Conservation (phyloP, 2,888 invertebrate species). For the Noctua fimbriata region DNA sequence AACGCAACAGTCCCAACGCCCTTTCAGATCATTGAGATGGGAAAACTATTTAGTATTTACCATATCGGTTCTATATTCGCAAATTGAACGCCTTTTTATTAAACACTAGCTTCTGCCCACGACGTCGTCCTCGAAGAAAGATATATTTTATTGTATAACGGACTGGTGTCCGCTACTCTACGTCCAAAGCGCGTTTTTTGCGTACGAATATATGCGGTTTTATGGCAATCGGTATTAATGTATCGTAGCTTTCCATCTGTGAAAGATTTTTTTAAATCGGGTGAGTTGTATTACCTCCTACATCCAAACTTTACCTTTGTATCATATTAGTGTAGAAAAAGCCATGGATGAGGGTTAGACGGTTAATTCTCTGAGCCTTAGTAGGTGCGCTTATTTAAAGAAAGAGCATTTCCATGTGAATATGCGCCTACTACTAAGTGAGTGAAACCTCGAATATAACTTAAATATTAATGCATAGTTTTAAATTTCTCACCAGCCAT, state of each 20-base stretch:
- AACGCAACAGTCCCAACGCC: background rate
- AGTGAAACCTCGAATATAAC: background rate
- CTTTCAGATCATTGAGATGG: background rate
- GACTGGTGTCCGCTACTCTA: background rate
- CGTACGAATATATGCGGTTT: background rate
- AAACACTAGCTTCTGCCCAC: background rate
- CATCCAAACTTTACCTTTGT: background rate
- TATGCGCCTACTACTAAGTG: background rate
- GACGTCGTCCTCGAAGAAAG: too few species aligned
- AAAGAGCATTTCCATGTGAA: background rate
- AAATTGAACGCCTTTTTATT: background rate
- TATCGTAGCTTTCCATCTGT: background rate
- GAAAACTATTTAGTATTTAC: background rate
- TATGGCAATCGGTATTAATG: background rate
- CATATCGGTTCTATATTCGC: background rate
- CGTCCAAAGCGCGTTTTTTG: background rate
- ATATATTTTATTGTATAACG: background rate
- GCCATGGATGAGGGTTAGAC: background rate
- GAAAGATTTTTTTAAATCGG: background rate
- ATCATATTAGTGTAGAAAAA: background rate
- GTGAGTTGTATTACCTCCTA: background rate
- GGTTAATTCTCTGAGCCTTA: background rate
- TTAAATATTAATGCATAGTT: background rate
- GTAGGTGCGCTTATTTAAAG: background rate
- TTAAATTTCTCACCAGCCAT: background rate